phyloP scores from a whole-genome alignment of 2,888 invertebrate genomes.

The Mimas tiliae region DNA sequence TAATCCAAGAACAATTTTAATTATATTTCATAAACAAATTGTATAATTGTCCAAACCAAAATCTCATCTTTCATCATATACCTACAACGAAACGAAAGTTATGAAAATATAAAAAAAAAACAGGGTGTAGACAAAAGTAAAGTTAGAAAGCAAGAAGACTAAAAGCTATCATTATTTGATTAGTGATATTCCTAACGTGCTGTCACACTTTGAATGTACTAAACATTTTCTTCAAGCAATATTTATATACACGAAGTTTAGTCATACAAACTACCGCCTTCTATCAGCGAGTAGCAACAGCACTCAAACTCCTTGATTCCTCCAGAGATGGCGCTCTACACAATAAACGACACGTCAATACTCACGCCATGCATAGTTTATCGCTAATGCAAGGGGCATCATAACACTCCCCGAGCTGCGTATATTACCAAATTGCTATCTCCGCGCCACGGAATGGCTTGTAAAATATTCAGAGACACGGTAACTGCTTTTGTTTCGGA shows the following conservation, averaged over 20 bases:
- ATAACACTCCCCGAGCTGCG: constrained; percentile 70
- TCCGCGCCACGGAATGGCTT: constrained; percentile 64
- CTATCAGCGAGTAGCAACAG: constrained; percentile 50
- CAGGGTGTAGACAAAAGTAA: no score
- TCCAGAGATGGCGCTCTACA: constrained; percentile 60
- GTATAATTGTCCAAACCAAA: background rate
- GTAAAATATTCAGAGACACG: constrained; percentile 74
- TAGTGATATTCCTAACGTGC: background rate
- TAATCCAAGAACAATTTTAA: constrained; percentile 10
- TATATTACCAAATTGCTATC: constrained; percentile 75
- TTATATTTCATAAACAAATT: constrained; percentile 6
- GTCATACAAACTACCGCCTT: constrained; percentile 38
- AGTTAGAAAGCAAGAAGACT: no score
- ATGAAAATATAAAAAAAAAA: background rate
- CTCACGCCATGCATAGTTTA: constrained; percentile 71
- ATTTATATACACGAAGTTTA: constrained; percentile 1
- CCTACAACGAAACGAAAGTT: background rate
- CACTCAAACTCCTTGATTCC: constrained; percentile 22
- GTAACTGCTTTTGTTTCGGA: constrained; percentile 76
- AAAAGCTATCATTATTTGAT: no score
- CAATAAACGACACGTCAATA: constrained; percentile 67
- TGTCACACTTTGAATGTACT: background rate
- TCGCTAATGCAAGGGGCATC: constrained; percentile 56
- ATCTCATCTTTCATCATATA: background rate
- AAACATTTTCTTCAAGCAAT: background rate